Evolutionary conservation across 1,140 invertebrate genomes (phyloP).

Genomic region (Ctenoplectra terminalis): DNA sequence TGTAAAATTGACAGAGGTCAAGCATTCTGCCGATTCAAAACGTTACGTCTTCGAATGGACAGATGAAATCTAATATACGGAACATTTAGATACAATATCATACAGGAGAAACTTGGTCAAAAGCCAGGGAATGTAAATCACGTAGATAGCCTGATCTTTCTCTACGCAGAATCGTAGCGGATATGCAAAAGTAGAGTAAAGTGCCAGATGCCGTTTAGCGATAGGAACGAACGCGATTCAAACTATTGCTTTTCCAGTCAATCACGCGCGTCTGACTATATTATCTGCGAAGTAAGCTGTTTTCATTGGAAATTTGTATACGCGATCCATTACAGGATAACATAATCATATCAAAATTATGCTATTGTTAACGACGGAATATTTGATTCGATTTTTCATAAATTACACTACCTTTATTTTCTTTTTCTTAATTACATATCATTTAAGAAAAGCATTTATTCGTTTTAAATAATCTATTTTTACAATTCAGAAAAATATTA

Average conservation of each 20-base stretch:
- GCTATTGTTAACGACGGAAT: neutral
- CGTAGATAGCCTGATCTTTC: slow-evolving; percentile 10
- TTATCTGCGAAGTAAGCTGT: slow-evolving; percentile 33
- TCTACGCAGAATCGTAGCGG: slow-evolving; percentile 9
- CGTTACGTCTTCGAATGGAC: neutral
- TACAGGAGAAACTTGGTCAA: slow-evolving; percentile 9
- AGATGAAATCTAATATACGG: slow-evolving; percentile 14
- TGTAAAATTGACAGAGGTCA: neutral
- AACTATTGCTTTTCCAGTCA: slow-evolving; percentile 46
- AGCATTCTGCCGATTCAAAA: no score
- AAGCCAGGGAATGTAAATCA: slow-evolving; percentile 36
- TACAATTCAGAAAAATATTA: no score
- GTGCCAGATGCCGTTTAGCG: slow-evolving; percentile 40
- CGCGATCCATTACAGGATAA: neutral
- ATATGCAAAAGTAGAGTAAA: slow-evolving; percentile 50
- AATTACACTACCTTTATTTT: no score
- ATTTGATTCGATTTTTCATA: no score
- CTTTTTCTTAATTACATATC: no score
- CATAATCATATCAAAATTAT: no score
- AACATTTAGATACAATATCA: slow-evolving; percentile 1
- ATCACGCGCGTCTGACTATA: slow-evolving; percentile 40
- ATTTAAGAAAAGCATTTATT: no score
- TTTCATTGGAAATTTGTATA: neutral
- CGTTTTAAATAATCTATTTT: no score
- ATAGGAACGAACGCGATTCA: slow-evolving; percentile 52